These are phyloP conservation scores for Episyrphus balteatus DNA, from an alignment of 1,140 invertebrate species.

Conservation along the genomic window DNA sequence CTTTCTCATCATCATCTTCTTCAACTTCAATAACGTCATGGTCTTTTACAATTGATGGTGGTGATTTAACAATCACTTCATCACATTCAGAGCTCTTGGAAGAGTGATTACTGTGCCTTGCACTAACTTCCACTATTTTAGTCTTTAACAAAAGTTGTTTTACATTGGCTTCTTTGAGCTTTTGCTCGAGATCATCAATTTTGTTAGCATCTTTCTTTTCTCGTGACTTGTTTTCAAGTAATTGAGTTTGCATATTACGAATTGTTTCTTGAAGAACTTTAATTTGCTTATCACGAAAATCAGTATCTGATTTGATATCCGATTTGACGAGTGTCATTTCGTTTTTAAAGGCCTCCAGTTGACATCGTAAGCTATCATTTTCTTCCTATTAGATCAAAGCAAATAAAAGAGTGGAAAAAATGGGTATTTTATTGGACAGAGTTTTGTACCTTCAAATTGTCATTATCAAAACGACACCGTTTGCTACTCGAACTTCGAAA, in stretches of 20 bases:
- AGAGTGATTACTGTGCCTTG: conserved; percentile 9
- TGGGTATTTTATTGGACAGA: no score
- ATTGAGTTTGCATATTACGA: conserved; percentile 67
- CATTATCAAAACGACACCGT: conserved; percentile 27
- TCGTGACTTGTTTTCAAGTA: conserved; percentile 51
- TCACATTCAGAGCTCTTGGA: conserved; percentile 13
- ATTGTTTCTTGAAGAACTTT: conserved; percentile 56
- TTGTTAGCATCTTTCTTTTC: conserved; percentile 50
- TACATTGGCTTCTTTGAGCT: conserved; percentile 40
- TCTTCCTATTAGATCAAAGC: conserved; percentile 47
- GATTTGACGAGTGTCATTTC: conserved; percentile 62
- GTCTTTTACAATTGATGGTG: conserved; percentile 9
- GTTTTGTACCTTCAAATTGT: conserved; percentile 33
- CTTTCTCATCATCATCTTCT: conserved; percentile 34
- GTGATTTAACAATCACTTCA: conserved; percentile 1
- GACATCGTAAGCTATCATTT: conserved; percentile 81
- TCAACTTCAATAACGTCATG: conserved; percentile 41
- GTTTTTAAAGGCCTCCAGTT: conserved; percentile 89
- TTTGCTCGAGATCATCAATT: conserved; percentile 46
- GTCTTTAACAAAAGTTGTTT: conserved; percentile 13
- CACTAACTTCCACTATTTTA: conserved; percentile 28
- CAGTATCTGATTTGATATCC: conserved; percentile 46
- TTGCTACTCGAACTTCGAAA: conserved; percentile 25
- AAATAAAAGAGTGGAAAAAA: no score
- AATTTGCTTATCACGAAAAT: conserved; percentile 37